Evolutionary conservation across 2,797 vertebrate genomes (phyloP), one percentile per base, ranked within the genome.

Genomic region (Cichlasoma orientale): DNA sequence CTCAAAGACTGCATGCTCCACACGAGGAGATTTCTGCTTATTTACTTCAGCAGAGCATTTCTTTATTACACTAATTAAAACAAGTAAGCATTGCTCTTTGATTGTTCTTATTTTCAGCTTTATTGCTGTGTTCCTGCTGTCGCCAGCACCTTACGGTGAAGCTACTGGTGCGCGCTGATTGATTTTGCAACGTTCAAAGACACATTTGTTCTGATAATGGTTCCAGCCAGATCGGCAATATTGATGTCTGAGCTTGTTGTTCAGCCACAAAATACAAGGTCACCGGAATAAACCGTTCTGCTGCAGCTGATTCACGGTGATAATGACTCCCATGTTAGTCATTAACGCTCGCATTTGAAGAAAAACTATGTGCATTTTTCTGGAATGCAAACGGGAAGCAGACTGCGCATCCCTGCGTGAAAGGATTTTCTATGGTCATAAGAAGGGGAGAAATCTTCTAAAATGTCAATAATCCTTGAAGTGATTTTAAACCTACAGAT

Each of bases 141-240:
- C 47, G 5, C 66, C 54, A 80, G 79, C 77, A 76, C 72, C 57
- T 86, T 27, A 11, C 21, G 31, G 47, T 80, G 70, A 74, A 69
- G 33, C 72, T 53, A 31, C 41, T 77, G 53, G 33, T 23, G 41
- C n/a, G 5, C 56, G 41, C 57, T 71, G 72, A 79, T 72, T 71
- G 55, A 84, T 79, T 79, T 53, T 50, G 73, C 66, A 75, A 23
- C 58, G 76, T 80, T 87, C 53, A 73, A 71, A 78, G 44, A 72
- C 77, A 74, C 80, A 76, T 79, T 85, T 84, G 38, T 78, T 78
- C 68, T 74, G 54, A 84, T 83, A 79, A 82, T 36, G 72, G 66
- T n/a, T 56, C 55, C 29, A 25, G 47, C 50, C 19, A 25, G 66
- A 75, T 72, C 56, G 72, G 73, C 61, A 74, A 63, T 81, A 77